phyloP scores from a whole-genome alignment of 2,888 invertebrate genomes.

The Ptychoptera albimana region DNA sequence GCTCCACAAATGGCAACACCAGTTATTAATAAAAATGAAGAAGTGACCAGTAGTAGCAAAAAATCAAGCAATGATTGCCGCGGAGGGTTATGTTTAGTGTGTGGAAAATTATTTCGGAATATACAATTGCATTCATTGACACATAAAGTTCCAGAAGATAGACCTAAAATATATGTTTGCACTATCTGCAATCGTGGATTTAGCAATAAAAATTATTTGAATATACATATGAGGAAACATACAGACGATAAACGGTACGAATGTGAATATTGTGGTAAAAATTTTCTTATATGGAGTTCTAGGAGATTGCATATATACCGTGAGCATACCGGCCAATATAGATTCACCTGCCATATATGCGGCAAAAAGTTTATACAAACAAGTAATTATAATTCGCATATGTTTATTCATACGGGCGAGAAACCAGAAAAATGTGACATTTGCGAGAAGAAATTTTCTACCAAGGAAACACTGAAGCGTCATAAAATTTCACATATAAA shows the following conservation, averaged over 20 bases:
- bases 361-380: background rate
- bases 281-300: background rate
- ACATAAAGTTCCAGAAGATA: too few species aligned
- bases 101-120: too few species aligned
- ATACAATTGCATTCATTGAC: too few species aligned
- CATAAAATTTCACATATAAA: background rate
- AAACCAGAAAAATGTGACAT: background rate
- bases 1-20: too few species aligned
- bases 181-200: background rate
- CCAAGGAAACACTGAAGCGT: background rate
- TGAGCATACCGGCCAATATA: background rate
- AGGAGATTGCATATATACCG: background rate
- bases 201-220: background rate
- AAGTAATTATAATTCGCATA: background rate
- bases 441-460: background rate
- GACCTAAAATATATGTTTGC: too few species aligned
- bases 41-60: too few species aligned
- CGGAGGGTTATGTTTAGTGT: too few species aligned
- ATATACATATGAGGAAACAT: background rate
- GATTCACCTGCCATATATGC: background rate
- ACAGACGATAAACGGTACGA: background rate
- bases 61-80: too few species aligned
- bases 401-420: background rate
- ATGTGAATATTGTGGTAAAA: constrained; percentile 2
- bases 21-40: too few species aligned